Evolutionary conservation across 1,140 invertebrate genomes (phyloP), one percentile per base, ranked within the genome.

Genomic region (Choristoneura fumiferana): DNA sequence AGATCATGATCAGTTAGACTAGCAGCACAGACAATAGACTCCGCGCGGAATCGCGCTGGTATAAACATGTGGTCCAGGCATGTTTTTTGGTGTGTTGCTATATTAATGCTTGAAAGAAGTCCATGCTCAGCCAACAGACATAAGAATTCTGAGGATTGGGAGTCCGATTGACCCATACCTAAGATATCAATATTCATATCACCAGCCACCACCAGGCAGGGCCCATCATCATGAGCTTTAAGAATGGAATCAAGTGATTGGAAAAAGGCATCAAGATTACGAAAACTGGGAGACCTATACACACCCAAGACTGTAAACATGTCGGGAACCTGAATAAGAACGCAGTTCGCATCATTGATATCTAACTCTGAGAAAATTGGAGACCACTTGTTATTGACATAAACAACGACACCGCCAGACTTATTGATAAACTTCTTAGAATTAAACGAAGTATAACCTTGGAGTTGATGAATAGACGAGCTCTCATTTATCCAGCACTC

Each of bases 331-430:
- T 53, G 13, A 33, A 17, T 22, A 12, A 53, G 6, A 17, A 53
- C 4, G 8, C 49, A 14, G n/a, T 53, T 53, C 4, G 49, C 49
- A 6, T 53, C 49, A 35, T 53, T 22, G 1, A 53, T 53, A 22
- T 53, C 13, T 8, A 22, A 22, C n/a, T 53, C 49, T 3, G 49
- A 22, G 17, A 53, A 14, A 33, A 17, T 53, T 33, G 49, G 1
- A n/a, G 49, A 53, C 49, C 49, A 53, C 33, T 17, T 53, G 13
- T 22, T 53, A 10, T 53, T 53, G 1, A 53, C 18, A 33, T 53
- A 53, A 35, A 53, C 18, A 17, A 49, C 17, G 3, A 49, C 43
- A 8, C 43, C 43, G 9, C 43, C 43, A 9, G 43, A 49, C 17
- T 53, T 53, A 33, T 53, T 53, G 13, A 53, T 53, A 4, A 29